Evolutionary conservation across 2,888 invertebrate genomes (phyloP).

Genomic region (Parasteatoda lunata): DNA sequence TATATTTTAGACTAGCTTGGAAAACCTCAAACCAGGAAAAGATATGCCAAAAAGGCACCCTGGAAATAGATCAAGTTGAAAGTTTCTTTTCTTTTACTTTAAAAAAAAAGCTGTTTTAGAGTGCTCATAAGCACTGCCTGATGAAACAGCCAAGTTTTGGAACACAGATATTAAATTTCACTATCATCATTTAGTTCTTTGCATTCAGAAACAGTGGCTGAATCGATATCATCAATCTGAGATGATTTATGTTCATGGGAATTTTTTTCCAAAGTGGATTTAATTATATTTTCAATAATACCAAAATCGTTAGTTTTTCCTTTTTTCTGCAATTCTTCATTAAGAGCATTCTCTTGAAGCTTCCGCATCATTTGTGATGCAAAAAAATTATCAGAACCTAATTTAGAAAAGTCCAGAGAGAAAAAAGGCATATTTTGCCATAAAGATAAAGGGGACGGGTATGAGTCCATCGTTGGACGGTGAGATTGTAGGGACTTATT

Average conservation of each 20-base stretch:
- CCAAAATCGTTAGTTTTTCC: conserved; percentile 61
- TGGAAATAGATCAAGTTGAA: conserved; percentile 34
- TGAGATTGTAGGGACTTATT: conserved; percentile 44
- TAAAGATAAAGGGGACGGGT: conserved; percentile 67
- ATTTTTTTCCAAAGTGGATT: conserved; percentile 68
- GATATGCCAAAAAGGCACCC: conserved; percentile 66
- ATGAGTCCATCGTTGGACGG: conserved; percentile 62
- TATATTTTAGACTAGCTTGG: conserved; percentile 66
- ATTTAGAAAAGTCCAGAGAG: conserved; percentile 64
- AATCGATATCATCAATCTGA: conserved; percentile 37
- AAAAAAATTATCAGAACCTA: conserved; percentile 69
- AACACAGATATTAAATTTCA: conserved; percentile 14
- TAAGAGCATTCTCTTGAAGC: conserved; percentile 69
- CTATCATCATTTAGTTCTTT: conserved; percentile 32
- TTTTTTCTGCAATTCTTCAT: conserved; percentile 65
- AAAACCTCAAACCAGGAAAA: conserved; percentile 45
- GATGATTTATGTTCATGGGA: conserved; percentile 54
- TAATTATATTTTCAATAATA: conserved; percentile 69
- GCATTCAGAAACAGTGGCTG: conserved; percentile 22
- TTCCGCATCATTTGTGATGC: conserved; percentile 71
- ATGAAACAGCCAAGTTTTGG: conserved; percentile 34
- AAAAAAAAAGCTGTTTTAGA: conserved; percentile 61
- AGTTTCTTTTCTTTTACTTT: conserved; percentile 14
- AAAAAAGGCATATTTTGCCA: conserved; percentile 70
- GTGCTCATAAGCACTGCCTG: conserved; percentile 59